These are phyloP conservation scores for Marmota flaviventris DNA, from an alignment of 2,113 vertebrate species.

Conservation along the genomic window DNA sequence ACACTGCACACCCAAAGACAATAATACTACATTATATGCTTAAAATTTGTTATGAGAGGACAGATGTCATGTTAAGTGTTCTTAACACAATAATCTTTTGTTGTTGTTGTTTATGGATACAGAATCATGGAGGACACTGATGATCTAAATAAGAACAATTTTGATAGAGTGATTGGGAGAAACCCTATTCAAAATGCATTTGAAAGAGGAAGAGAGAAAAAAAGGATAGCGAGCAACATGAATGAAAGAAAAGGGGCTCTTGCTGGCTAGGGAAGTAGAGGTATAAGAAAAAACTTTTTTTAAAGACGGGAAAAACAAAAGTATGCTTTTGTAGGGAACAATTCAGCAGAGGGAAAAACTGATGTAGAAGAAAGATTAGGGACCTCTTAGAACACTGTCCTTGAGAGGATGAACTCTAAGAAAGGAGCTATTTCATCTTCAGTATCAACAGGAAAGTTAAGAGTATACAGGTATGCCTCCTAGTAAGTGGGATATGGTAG, in stretches of 20 bases:
- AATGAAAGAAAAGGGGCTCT: background rate
- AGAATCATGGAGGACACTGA: background rate
- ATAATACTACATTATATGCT: background rate
- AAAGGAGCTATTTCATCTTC: background rate
- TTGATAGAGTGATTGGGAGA: background rate
- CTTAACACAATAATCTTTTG: background rate
- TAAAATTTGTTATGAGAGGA: background rate
- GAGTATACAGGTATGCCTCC: background rate
- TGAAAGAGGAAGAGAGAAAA: background rate
- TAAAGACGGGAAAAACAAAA: background rate
- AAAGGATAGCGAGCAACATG: background rate
- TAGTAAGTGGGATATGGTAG: background rate
- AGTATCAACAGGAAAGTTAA: background rate
- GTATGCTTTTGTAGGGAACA: background rate
- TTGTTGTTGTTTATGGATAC: no score
- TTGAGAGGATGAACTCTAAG: background rate
- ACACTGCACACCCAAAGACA: no score
- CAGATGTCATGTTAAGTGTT: background rate
- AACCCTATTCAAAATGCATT: background rate
- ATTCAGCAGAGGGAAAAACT: background rate
- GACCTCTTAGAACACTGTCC: background rate
- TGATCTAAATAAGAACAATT: background rate
- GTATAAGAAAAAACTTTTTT: background rate
- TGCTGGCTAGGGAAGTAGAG: background rate
- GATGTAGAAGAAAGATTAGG: background rate